phyloP scores from a whole-genome alignment of 2,888 invertebrate species.

The Alitta virens region DNA sequence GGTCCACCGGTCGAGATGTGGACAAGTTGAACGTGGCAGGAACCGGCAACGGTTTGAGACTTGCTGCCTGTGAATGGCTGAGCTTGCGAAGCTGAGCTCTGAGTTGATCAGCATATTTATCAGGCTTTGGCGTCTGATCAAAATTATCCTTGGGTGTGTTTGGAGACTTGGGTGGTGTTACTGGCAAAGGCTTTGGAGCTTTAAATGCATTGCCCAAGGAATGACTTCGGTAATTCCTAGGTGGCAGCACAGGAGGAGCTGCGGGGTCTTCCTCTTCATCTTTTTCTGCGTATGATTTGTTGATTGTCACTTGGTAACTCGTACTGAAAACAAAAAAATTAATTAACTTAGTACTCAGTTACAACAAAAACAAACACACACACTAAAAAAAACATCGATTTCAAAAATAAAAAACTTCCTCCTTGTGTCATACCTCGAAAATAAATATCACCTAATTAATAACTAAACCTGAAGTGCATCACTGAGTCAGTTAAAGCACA shows the following conservation, averaged over 20 bases:
- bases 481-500: too few species aligned
- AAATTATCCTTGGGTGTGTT: slow-evolving; percentile 1
- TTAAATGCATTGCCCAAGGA: too few species aligned
- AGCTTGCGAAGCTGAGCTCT: slow-evolving; percentile 16
- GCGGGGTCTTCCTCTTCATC: slow-evolving; percentile 6
- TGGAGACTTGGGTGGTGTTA: background rate
- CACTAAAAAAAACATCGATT: too few species aligned
- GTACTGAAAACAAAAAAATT: too few species aligned
- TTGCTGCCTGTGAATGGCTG: slow-evolving; percentile 15
- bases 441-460: too few species aligned
- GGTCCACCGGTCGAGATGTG: slow-evolving; percentile 23
- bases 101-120: slow-evolving; percentile 25
- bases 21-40: slow-evolving; percentile 13
- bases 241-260: slow-evolving; percentile 21
- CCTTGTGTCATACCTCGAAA: too few species aligned
- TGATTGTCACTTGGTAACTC: slow-evolving; percentile 17
- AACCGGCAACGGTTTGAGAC: slow-evolving; percentile 16
- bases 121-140: slow-evolving; percentile 19
- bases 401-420: too few species aligned
- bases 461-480: too few species aligned
- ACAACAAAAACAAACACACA: too few species aligned
- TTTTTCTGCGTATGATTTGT: slow-evolving; percentile 5
- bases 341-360: too few species aligned
- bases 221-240: slow-evolving; percentile 21
- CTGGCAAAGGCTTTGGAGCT: too few species aligned